Percentiles rank a stretch among this genome's conserved stretches.
Evolutionary conservation across 2,113 vertebrate species (phyloP).

Genomic region (Thalassarche chlororhynchos): DNA sequence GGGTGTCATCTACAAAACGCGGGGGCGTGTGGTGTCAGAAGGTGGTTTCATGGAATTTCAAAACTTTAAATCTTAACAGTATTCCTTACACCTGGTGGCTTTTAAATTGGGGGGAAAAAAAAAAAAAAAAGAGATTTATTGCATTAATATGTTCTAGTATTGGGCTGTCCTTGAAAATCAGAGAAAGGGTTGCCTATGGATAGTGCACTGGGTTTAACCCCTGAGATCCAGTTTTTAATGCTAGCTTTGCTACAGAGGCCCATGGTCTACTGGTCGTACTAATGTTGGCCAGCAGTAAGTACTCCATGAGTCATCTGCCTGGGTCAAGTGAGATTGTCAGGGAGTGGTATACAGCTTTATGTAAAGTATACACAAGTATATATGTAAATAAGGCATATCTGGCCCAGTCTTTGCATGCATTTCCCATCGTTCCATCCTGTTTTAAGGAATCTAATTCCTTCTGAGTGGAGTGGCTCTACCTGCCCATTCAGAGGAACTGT

Average conservation of each 20-base stretch:
- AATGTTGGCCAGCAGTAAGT: neutral
- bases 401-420: neutral
- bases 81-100: neutral
- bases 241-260: neutral
- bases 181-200: neutral
- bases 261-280: neutral
- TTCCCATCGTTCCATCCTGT: neutral
- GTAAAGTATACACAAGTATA: neutral
- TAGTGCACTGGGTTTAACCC: neutral
- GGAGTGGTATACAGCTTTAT: neutral
- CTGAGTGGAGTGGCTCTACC: neutral
- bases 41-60: neutral
- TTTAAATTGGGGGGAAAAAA: neutral
- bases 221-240: neutral
- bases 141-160: neutral
- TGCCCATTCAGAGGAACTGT: neutral
- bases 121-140: neutral
- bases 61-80: neutral
- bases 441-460: neutral
- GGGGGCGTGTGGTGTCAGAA: neutral
- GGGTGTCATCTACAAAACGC: neutral
- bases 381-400: neutral
- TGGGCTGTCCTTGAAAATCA: neutral
- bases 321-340: neutral
- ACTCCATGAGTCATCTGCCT: neutral